A percentile compares a stretch with the other conserved stretches of the same genome.
Conservation (phyloP, 1,140 invertebrate species). For the Lordiphosa clarofinis region DNA sequence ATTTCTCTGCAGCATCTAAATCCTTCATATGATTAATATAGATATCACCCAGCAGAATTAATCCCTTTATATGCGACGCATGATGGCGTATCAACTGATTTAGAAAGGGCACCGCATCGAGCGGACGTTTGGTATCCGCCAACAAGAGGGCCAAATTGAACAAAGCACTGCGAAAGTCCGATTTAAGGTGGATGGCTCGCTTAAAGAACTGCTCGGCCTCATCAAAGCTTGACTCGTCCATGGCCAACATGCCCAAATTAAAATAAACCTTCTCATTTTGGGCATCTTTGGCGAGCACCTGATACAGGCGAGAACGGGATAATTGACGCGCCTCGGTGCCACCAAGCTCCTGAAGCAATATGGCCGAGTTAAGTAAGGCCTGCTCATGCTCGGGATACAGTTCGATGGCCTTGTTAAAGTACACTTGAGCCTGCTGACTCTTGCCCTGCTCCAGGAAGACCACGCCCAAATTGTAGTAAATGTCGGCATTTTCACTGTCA, state of each 20-base stretch:
- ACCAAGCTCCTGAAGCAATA: slow-evolving; percentile 93
- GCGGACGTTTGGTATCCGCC: slow-evolving; percentile 91
- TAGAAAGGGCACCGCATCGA: slow-evolving; percentile 95
- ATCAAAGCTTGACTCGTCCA: slow-evolving; percentile 94
- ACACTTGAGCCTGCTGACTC: slow-evolving; percentile 92
- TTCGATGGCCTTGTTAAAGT: slow-evolving; percentile 95
- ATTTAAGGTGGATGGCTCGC: slow-evolving; percentile 90
- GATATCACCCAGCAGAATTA: slow-evolving; percentile 96
- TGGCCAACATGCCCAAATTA: slow-evolving; percentile 97
- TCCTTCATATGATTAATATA: slow-evolving; percentile 98
- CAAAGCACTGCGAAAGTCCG: slow-evolving; percentile 93
- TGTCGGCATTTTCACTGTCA: slow-evolving; percentile 96
- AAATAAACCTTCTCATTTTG: slow-evolving; percentile 95
- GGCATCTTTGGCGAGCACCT: slow-evolving; percentile 88
- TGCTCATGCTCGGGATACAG: slow-evolving; percentile 97
- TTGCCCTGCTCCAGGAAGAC: slow-evolving; percentile 96
- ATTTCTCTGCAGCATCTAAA: slow-evolving; percentile 95
- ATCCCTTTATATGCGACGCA: slow-evolving; percentile 96
- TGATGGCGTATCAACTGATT: slow-evolving; percentile 94
- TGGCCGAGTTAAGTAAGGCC: slow-evolving; percentile 96
- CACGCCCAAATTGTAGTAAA: slow-evolving; percentile 98
- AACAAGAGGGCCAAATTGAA: slow-evolving; percentile 96
- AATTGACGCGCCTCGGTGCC: slow-evolving; percentile 88
- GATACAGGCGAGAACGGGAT: slow-evolving; percentile 88
- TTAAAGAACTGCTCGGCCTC: slow-evolving; percentile 94